phyloP scores from a whole-genome alignment of 2,113 vertebrate species.

The Hyperopisus bebe region DNA sequence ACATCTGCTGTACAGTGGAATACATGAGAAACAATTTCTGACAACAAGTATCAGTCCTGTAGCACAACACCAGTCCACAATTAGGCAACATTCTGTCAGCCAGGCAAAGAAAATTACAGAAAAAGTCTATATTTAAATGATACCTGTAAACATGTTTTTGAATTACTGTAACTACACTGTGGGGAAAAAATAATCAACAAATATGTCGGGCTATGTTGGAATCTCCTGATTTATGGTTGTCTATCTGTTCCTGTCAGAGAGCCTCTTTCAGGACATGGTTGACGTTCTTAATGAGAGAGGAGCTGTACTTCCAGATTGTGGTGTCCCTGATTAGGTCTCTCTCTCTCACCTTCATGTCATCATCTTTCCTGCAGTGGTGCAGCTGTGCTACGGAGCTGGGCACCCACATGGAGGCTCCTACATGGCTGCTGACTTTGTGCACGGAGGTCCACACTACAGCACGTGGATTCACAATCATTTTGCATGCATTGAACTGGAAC shows the following conservation, averaged over 20 bases:
- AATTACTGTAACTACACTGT: neutral
- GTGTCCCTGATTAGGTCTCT: conserved; percentile 5
- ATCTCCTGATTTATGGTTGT: neutral
- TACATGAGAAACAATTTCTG: neutral
- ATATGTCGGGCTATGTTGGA: neutral
- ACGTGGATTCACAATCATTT: conserved; percentile 40
- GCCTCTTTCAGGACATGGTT: neutral
- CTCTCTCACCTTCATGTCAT: neutral
- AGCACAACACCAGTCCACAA: neutral
- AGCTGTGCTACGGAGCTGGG: conserved; percentile 40
- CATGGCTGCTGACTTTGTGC: conserved; percentile 36
- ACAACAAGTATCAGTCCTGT: neutral
- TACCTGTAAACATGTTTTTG: neutral
- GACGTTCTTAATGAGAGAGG: neutral
- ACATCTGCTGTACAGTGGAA: neutral
- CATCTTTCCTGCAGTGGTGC: conserved; percentile 43
- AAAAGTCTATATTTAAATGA: neutral
- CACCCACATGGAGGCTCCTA: conserved; percentile 29
- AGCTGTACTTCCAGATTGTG: conserved; percentile 19
- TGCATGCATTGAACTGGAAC: conserved; percentile 23
- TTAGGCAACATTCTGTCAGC: neutral
- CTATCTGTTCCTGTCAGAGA: neutral
- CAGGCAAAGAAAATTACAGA: neutral
- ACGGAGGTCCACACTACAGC: conserved; percentile 53
- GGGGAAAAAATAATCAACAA: neutral